Conservation (phyloP, 2,113 vertebrate genomes). For the Acinonyx jubatus region DNA sequence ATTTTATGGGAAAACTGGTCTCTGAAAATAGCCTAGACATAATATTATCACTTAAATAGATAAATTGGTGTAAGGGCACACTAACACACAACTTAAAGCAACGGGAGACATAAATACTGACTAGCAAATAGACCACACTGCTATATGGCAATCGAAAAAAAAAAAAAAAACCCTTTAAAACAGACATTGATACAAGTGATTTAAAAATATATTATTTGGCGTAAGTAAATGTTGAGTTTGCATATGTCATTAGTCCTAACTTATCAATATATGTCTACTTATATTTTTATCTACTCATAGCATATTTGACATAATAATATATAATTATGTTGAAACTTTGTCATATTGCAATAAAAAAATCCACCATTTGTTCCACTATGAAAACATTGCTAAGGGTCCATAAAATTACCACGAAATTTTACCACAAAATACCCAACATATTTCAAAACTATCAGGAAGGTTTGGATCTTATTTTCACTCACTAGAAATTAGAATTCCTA, state of each 20-base stretch:
- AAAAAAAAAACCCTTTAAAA: not conserved
- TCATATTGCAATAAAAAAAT: not conserved
- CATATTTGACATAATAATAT: not conserved
- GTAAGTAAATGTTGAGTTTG: not conserved
- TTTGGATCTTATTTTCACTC: not conserved
- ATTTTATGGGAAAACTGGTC: not conserved
- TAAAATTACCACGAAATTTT: not conserved
- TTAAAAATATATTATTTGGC: constrained; percentile 21
- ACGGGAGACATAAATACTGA: not conserved
- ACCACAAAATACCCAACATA: not conserved
- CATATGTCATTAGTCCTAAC: not conserved
- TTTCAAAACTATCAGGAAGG: not conserved
- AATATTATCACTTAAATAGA: constrained; percentile 53
- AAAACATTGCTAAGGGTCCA: not conserved
- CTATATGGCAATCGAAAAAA: not conserved
- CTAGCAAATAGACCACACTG: not conserved
- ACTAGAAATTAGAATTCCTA: not conserved
- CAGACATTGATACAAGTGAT: not conserved
- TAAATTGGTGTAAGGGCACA: not conserved
- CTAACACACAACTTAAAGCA: constrained; percentile 9
- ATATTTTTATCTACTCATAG: not conserved
- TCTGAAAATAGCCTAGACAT: not conserved
- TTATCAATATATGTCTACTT: not conserved
- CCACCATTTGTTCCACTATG: not conserved
- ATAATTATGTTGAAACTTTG: not conserved